Percentiles rank a stretch among this genome's conserved stretches.
Evolutionary conservation across 2,888 invertebrate species (phyloP).

Genomic region (Polyommatus icarus): DNA sequence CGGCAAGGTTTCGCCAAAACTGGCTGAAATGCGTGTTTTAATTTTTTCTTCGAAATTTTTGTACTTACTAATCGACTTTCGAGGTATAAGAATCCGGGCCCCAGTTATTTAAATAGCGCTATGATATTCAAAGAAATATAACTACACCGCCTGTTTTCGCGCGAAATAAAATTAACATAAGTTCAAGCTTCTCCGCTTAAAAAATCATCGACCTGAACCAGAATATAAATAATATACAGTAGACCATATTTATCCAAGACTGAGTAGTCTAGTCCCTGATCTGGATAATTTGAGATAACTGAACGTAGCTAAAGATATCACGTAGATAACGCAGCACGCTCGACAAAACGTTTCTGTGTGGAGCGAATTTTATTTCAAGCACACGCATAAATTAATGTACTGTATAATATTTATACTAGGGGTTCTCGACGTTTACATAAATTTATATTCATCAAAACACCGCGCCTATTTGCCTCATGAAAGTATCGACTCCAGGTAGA

Average conservation of each 20-base stretch:
- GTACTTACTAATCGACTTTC: too few relatives aligned
- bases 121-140: neutral
- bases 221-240: neutral
- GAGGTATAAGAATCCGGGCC: too few relatives aligned
- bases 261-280: too few relatives aligned
- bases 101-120: neutral
- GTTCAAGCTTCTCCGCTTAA: neutral
- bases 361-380: neutral
- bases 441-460: slow-evolving; percentile 24
- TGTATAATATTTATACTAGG: neutral
- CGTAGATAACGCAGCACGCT: neutral
- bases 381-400: neutral
- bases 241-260: neutral
- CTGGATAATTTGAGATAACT: too few relatives aligned
- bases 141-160: neutral
- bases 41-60: too few relatives aligned
- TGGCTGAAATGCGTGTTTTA: too few relatives aligned
- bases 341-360: neutral
- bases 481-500: neutral
- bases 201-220: slow-evolving; percentile 6
- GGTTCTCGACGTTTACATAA: slow-evolving; percentile 11
- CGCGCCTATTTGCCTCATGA: neutral
- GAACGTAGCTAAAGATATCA: too few relatives aligned
- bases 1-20: too few relatives aligned
- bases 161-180: slow-evolving; percentile 9